Evolutionary conservation across 1,140 invertebrate species (phyloP).

Genomic region (Trachelipus rathkii): DNA sequence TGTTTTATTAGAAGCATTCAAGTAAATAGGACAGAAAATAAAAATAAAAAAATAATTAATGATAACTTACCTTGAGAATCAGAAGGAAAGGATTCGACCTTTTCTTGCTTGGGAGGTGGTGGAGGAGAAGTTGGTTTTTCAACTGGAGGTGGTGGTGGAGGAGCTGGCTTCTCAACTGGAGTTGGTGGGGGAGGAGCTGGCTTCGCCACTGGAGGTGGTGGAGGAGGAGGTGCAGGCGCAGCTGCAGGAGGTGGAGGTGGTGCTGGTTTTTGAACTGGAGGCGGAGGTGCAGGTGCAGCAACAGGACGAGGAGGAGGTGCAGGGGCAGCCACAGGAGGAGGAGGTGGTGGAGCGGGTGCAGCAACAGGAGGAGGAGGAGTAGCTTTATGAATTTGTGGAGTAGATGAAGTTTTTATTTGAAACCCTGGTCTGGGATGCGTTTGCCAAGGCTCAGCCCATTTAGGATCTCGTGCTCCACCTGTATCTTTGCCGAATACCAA

Average conservation of each 20-base stretch:
- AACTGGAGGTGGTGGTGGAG: slow-evolving; percentile 13
- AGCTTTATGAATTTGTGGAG: slow-evolving; percentile 26
- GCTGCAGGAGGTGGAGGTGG: not conserved
- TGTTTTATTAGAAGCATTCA: no score
- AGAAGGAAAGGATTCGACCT: slow-evolving; percentile 10
- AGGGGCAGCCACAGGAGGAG: slow-evolving; percentile 2
- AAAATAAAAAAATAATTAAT: not conserved
- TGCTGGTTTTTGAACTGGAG: no score
- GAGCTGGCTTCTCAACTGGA: slow-evolving; percentile 1
- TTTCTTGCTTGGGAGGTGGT: not conserved
- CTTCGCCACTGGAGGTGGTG: not conserved
- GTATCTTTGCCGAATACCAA: not conserved
- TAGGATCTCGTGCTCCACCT: slow-evolving; percentile 26
- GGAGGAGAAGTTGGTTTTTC: slow-evolving; percentile 4
- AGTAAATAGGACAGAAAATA: no score
- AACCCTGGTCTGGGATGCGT: slow-evolving; percentile 23
- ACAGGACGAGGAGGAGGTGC: no score
- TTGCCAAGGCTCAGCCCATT: slow-evolving; percentile 37
- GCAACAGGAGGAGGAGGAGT: slow-evolving; percentile 19
- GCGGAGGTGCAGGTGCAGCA: no score
- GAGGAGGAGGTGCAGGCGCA: not conserved
- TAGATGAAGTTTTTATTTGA: not conserved
- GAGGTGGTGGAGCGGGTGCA: no score
- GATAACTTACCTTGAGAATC: slow-evolving; percentile 24
- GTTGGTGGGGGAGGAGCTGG: slow-evolving; percentile 9